Conservation (phyloP, 2,797 vertebrate genomes). For the Paedocypris micromegethes region DNA sequence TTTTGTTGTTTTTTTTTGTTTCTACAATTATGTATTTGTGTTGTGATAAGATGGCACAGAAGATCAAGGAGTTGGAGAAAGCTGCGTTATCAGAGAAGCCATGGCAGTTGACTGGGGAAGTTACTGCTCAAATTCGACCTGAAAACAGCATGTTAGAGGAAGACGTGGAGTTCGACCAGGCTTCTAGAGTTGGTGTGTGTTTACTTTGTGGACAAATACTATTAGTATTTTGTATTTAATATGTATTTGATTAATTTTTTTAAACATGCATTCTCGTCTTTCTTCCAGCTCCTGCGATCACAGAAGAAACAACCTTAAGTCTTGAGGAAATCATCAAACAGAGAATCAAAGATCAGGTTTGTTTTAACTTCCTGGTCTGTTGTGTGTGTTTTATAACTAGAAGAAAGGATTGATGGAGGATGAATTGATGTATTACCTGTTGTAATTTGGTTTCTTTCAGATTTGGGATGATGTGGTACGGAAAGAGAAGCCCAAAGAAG, state of each 20-base stretch:
- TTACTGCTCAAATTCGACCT: conserved; percentile 80
- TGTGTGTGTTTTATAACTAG: background rate
- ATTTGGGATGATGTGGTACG: conserved; percentile 93
- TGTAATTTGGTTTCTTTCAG: conserved; percentile 55
- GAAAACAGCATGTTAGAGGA: conserved; percentile 97
- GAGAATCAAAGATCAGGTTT: conserved; percentile 92
- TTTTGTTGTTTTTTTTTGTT: background rate
- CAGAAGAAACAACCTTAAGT: conserved; percentile 89
- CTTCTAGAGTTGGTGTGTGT: conserved; percentile 74
- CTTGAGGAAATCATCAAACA: conserved; percentile 96
- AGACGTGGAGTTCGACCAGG: conserved; percentile 84
- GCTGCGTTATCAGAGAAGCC: conserved; percentile 79
- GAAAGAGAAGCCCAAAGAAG: conserved; percentile 93
- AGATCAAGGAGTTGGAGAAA: conserved; percentile 82
- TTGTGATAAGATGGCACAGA: conserved; percentile 78
- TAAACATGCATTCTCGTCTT: no score
- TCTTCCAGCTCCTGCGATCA: conserved; percentile 80
- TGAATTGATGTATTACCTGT: background rate
- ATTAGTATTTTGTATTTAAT: background rate
- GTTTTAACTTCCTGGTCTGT: conserved; percentile 18
- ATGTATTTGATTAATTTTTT: background rate
- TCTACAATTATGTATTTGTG: background rate
- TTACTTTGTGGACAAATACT: background rate
- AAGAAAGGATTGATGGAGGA: no score
- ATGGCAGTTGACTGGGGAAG: conserved; percentile 92